A percentile compares a stretch with the other conserved stretches of the same genome.
Evolutionary conservation across 2,113 vertebrate genomes (phyloP).

Genomic region (Xenotilapia longispinis): DNA sequence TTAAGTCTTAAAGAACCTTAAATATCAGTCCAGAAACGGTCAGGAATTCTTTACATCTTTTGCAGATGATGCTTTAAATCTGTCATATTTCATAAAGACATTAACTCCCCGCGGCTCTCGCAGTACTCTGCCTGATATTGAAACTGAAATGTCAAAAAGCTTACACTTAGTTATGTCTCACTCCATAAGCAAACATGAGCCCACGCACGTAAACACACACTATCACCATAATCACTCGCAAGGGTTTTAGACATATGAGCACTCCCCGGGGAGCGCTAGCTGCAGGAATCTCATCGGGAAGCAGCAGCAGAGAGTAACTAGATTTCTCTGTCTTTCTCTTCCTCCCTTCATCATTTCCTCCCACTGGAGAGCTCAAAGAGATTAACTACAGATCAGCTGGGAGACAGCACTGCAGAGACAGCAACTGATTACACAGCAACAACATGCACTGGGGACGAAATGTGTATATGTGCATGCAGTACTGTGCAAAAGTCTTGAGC

Average conservation of each 20-base stretch:
- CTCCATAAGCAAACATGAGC: constrained; percentile 14
- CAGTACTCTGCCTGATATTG: background rate
- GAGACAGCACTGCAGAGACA: constrained; percentile 30
- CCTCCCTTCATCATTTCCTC: constrained; percentile 41
- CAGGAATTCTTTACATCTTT: background rate
- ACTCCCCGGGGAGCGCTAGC: constrained; percentile 18
- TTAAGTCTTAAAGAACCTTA: background rate
- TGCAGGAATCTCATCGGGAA: constrained; percentile 32
- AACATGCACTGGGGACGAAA: background rate
- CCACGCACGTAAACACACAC: constrained; percentile 7
- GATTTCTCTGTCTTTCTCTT: constrained; percentile 26
- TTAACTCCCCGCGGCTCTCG: background rate
- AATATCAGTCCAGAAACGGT: background rate
- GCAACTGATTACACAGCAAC: constrained; percentile 22
- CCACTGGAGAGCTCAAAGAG: constrained; percentile 35
- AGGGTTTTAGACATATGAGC: constrained; percentile 39
- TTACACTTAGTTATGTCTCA: background rate
- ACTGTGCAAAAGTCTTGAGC: background rate
- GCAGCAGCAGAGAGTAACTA: constrained; percentile 39
- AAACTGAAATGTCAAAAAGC: constrained; percentile 10
- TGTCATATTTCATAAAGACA: constrained; percentile 4
- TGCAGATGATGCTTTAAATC: background rate
- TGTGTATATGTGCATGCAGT: background rate
- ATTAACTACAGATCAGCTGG: constrained; percentile 54
- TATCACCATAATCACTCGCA: constrained; percentile 25